These are phyloP conservation scores for Saguinus imperator DNA, from an alignment of 2,113 vertebrate species.

Conservation along the genomic window DNA sequence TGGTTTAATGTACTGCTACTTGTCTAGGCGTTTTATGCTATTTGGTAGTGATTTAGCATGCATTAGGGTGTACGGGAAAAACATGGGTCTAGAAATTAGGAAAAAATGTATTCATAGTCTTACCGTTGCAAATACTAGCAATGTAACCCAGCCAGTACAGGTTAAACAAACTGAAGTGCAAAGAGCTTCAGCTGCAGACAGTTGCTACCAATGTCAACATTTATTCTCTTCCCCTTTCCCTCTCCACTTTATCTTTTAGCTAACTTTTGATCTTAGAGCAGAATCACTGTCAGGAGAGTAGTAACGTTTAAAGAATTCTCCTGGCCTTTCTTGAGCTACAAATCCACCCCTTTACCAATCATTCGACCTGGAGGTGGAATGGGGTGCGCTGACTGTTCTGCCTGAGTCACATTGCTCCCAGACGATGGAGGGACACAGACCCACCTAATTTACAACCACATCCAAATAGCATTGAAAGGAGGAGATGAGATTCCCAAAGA, in stretches of 20 bases:
- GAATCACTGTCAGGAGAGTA: background rate
- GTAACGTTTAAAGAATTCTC: background rate
- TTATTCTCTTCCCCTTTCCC: background rate
- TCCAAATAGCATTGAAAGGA: background rate
- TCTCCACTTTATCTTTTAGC: background rate
- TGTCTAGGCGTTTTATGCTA: background rate
- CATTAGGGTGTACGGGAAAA: background rate
- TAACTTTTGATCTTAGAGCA: background rate
- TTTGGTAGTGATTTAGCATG: background rate
- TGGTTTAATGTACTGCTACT: background rate
- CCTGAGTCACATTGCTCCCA: background rate
- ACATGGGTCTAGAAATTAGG: background rate
- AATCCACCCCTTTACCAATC: background rate
- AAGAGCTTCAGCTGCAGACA: background rate
- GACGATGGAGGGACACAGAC: background rate
- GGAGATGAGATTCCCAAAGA: background rate
- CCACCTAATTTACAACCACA: background rate
- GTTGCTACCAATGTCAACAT: background rate
- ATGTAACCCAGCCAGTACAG: background rate
- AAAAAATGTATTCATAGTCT: background rate
- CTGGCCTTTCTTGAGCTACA: background rate
- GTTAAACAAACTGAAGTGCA: background rate
- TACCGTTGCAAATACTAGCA: background rate
- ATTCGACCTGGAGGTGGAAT: too few relatives aligned
- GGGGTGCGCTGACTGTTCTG: background rate